Base-by-base conservation (phyloP, 2,888 invertebrate genomes). In the Pandemis corylana region DNA sequence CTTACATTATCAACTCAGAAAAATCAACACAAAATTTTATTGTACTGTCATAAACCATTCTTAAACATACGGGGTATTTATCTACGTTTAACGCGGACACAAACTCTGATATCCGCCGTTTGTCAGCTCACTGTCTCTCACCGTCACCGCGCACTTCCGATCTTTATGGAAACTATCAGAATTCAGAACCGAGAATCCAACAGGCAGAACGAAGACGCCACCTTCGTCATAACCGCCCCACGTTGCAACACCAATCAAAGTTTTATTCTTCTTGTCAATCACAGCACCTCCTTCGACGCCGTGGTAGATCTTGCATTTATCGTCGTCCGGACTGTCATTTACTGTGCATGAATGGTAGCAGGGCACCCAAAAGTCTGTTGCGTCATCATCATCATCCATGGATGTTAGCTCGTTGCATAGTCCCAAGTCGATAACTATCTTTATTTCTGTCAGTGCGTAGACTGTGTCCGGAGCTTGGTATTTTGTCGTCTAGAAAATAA, bases 311-410 rank as follows among this genome's bases (percentile, higher is more conserved):
- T 51, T 28, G 13, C 10, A 20, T 1, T 44, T 4, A 56, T 20
- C 9, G 1, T n/a, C 7, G 12, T 68, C 41, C 56, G 36, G 28
- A 12, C 13, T 0, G 12, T 7, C 36, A 0, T 0, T 1, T 9
- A 68, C 6, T 0, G 12, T 28, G 49, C 79, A 79, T 1, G 53
- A 0, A 10, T 51, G 61, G 56, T 62, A 76, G 49, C 78, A 78
- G 0, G 78, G 85, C 89, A 0, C 83, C 86, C 0, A 76, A 42
- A 1, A 80, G n/a, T 41, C 15, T 49, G n/a, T 49, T 13, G 49
- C 12, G 0, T n/a, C 13, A 2, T 56, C 56, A 7, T 56, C 6
- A 20, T 7, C 13, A 2, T 51, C 7, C 28, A 36, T n/a, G 1
- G 13, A 7, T 10, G 51, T 51, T 13, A 28, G 6, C 13, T 49